Conservation (phyloP, 2,888 invertebrate genomes). For the Euphydryas editha region DNA sequence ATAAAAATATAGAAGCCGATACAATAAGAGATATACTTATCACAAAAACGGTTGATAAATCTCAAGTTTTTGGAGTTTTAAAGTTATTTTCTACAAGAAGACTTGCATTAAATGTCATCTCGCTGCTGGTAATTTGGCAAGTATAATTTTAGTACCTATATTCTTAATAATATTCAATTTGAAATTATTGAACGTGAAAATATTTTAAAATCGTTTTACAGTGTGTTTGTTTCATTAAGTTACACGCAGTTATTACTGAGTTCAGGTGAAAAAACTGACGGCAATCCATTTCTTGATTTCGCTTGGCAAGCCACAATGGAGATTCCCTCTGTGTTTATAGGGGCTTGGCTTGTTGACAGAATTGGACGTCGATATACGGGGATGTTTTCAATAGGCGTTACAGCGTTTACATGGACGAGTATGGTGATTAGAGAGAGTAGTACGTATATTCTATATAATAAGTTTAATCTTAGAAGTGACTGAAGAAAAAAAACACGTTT, state of each 20-base stretch:
- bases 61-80: conserved; percentile 76
- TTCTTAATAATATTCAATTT: too few relatives aligned
- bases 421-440: conserved; percentile 50
- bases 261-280: conserved; percentile 78
- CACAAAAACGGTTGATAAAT: conserved; percentile 52
- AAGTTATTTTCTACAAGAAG: conserved; percentile 83
- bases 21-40: conserved; percentile 61
- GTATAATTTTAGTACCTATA: conserved; percentile 38
- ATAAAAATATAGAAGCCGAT: conserved; percentile 67
- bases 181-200: too few relatives aligned
- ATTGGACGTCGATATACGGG: conserved; percentile 61
- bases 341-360: conserved; percentile 70
- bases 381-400: conserved; percentile 49
- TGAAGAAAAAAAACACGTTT: too few relatives aligned
- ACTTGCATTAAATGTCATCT: conserved; percentile 79
- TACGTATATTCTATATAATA: conserved; percentile 33
- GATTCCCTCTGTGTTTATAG: conserved; percentile 85
- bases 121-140: conserved; percentile 83
- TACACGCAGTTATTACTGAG: conserved; percentile 81
- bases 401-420: conserved; percentile 53
- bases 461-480: too few relatives aligned
- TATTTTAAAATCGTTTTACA: too few relatives aligned
- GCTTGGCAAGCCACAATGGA: conserved; percentile 85
- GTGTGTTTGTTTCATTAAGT: conserved; percentile 77
- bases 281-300: conserved; percentile 87